Base-by-base conservation (phyloP, 2,888 invertebrate genomes). In the Perithous albicinctus region DNA sequence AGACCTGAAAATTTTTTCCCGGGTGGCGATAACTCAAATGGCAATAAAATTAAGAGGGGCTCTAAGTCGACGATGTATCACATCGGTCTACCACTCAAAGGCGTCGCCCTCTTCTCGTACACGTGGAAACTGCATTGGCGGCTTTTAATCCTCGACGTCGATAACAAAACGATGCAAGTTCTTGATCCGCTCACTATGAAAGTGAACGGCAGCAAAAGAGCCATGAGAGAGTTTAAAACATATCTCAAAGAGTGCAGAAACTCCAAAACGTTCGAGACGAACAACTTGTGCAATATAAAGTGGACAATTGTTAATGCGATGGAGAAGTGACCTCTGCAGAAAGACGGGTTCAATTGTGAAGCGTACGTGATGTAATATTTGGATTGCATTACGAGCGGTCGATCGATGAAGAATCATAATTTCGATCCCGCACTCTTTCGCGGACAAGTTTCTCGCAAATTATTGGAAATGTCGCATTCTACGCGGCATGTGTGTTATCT, bases 91-190 rank as follows among this genome's bases (percentile, higher is more conserved):
- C 10, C 29, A 0, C 10, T 67, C 46, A 48, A 67, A 48, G 67
- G 67, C 32, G 32, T 35, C 18, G 23, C 51, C 8, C 23, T 54
- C 7, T n/a, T 67, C 4, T 46, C 66, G 6, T 66, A 66, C 46
- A 46, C 66, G 15, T 66, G 29, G 26, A 43, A 66, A 29, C 20
- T 32, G 7, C 51, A 67, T 48, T 67, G 67, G 67, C 38, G 67
- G 0, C 51, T 67, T 1, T 32, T 67, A 20, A 12, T 67, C 23
- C 23, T 67, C 6, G 29, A 67, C 38, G 67, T 67, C 12, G 51
- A 67, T 12, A 38, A 18, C 12, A 51, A 35, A 51, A 67, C 51
- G 35, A 20, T 67, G 35, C 35, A 54, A 8, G 38, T 54, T 8
- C 38, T 69, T 10, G 41, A 69, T 38, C 69, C 69, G 23, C 0